phyloP scores from a whole-genome alignment of 2,888 invertebrate species.

The Eristalis intricaria region DNA sequence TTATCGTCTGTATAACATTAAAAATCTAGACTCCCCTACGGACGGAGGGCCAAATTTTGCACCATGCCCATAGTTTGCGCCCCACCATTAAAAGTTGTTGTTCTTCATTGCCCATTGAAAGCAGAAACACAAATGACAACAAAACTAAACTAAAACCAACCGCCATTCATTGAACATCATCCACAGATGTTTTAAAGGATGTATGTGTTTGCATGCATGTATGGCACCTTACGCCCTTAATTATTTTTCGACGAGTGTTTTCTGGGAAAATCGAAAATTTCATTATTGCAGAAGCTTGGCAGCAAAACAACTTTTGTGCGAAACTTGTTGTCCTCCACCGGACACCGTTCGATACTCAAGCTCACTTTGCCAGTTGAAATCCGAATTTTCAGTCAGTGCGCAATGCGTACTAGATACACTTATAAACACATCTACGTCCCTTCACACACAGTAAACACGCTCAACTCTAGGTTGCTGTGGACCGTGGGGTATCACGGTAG shows the following conservation, averaged over 20 bases:
- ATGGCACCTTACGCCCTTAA: not conserved
- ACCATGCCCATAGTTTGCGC: no score
- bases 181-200: not conserved
- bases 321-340: constrained; percentile 59
- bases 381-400: constrained; percentile 20
- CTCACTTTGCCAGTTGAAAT: constrained; percentile 19
- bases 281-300: not conserved
- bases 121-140: not conserved
- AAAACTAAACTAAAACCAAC: not conserved
- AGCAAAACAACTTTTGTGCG: constrained; percentile 37
- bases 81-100: no score
- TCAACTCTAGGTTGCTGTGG: not conserved
- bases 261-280: not conserved
- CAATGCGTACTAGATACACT: not conserved
- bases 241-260: not conserved
- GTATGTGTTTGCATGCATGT: not conserved
- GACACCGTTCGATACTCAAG: constrained; percentile 23
- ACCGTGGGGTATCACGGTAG: constrained; percentile 3
- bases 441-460: not conserved
- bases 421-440: not conserved
- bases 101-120: not conserved
- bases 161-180: not conserved
- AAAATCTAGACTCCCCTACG: not conserved
- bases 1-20: not conserved
- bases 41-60: not conserved